Conservation (phyloP, 53 echinoderm and acorn worm species). For the Apostichopus leukothele region DNA sequence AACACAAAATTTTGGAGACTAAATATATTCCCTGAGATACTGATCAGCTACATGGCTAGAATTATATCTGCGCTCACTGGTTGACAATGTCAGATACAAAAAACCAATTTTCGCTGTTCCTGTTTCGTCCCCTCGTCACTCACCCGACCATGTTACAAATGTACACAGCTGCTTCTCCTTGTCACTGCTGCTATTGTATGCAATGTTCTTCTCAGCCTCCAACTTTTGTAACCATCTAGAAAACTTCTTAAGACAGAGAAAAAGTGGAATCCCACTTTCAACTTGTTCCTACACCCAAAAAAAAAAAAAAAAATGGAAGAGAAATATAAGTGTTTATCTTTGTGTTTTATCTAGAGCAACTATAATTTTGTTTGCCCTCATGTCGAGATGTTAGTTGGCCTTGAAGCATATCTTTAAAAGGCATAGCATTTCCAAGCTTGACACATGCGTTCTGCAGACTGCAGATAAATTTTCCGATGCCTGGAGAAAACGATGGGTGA, state of each 20-base stretch:
- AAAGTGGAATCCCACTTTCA: constrained; percentile 75
- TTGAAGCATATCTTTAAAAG: constrained; percentile 78
- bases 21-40: too few species aligned
- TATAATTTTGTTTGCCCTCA: constrained; percentile 25
- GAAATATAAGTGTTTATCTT: background rate
- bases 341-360: too few species aligned
- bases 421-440: too few species aligned
- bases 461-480: too few species aligned
- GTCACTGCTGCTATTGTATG: constrained; percentile 67
- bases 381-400: constrained; percentile 73
- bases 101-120: too few species aligned
- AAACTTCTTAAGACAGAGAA: constrained; percentile 83
- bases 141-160: constrained; percentile 99
- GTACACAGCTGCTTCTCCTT: constrained; percentile 71
- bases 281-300: constrained; percentile 68
- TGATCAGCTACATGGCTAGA: too few species aligned
- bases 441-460: too few species aligned
- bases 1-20: too few species aligned
- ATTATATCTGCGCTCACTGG: too few species aligned
- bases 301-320: constrained; percentile 14
- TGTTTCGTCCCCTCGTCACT: background rate
- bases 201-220: constrained; percentile 69
- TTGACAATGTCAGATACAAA: too few species aligned
- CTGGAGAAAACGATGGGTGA: too few species aligned
- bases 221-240: constrained; percentile 73